Evolutionary conservation across 2,888 invertebrate species (phyloP), one percentile per base, ranked within the genome.

Genomic region (Trichopoda pennipes): DNA sequence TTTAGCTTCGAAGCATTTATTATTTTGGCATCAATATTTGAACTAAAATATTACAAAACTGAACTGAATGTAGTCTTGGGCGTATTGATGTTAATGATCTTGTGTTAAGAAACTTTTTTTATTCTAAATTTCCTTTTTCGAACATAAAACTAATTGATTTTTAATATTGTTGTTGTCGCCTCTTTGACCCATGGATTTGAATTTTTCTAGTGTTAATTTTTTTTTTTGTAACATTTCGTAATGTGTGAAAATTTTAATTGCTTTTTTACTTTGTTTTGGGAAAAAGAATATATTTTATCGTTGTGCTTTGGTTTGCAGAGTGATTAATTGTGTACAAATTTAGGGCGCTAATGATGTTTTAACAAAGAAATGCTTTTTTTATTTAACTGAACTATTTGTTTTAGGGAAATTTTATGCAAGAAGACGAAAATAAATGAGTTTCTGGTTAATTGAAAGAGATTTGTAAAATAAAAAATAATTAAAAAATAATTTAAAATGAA

Each of bases 321-420:
- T 79, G 82, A 82, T 82, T 82, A 79, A 82, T 82, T 76, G 56
- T 44, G 58, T 10, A 23, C 32, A 79, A 73, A 82, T 76, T 58
- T 77, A 56, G 78, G 75, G 75, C 74, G 78, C 72, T 79, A 76
- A 79, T 79, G 66, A 79, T 63, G 66, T 75, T 58, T 64, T 49
- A 32, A 21, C 61, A 44, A 63, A 64, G 63, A 28, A 64, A 32
- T 70, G 19, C 14, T 28, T 32, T 56, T 74, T 68, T 56, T 12
- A 56, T 44, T 63, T 1, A 4, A 51, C 16, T 44, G 10, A 17
- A 61, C 17, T 53, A 75, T 49, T 58, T 75, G 53, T 53, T 76
- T 58, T 53, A 53, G 44, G 28, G 28, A 19, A 47, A 69, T 14
- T 69, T 42, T 44, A 53, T n/a, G 17, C 17, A 49, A 58, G 23